Conservation (phyloP, 2,113 vertebrate species). For the Albula glossodonta region DNA sequence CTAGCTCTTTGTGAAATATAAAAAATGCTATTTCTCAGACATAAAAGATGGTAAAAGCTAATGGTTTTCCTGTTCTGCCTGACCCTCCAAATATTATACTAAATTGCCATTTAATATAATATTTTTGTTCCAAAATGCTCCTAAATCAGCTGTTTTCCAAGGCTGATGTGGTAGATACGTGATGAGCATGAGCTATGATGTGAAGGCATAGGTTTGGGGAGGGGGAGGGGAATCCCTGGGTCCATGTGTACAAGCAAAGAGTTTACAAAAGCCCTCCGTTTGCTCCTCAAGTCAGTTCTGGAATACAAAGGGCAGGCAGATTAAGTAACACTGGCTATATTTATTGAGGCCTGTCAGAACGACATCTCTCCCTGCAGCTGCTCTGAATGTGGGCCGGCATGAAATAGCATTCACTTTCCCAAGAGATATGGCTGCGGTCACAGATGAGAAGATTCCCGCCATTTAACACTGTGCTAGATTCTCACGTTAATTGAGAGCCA, state of each 20-base stretch:
- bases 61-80: not conserved
- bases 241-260: not conserved
- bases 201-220: not conserved
- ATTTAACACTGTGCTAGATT: constrained; percentile 24
- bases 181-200: not conserved
- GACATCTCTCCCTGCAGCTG: constrained; percentile 6
- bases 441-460: constrained; percentile 31
- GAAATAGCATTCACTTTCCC: constrained; percentile 33
- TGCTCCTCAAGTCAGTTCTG: not conserved
- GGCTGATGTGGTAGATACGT: not conserved
- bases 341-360: constrained; percentile 32
- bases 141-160: not conserved
- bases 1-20: too few species aligned
- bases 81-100: too few species aligned
- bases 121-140: not conserved
- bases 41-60: not conserved
- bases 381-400: constrained; percentile 18
- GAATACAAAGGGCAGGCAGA: constrained; percentile 8
- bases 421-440: constrained; percentile 41
- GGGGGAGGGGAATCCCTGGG: not conserved
- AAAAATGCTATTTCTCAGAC: too few species aligned
- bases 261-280: not conserved
- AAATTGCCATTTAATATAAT: not conserved
- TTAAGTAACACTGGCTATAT: constrained; percentile 39
- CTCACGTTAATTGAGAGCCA: constrained; percentile 17